Percentiles rank a stretch among this genome's conserved stretches.
phyloP scores from a whole-genome alignment of 2,113 vertebrate genomes.

The Columba janthina region DNA sequence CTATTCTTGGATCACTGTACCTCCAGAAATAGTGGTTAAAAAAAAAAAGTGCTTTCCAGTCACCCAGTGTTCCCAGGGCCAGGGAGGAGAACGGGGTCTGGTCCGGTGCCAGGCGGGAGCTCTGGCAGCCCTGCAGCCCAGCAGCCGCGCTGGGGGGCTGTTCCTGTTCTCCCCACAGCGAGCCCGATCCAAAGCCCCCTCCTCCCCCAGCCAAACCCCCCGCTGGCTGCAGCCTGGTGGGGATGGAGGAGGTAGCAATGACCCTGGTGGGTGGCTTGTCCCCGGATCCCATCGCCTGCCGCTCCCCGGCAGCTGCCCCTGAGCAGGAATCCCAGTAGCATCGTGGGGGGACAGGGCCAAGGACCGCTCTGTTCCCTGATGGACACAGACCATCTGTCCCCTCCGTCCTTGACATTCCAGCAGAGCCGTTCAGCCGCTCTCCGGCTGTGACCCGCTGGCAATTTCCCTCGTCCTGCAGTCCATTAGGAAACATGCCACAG shows the following conservation, averaged over 20 bases:
- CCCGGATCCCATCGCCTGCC: neutral
- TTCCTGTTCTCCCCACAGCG: neutral
- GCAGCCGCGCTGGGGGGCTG: fast-evolving
- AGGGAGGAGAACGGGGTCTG: neutral
- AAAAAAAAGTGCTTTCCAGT: neutral
- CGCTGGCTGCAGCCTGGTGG: neutral
- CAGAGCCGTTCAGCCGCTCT: neutral
- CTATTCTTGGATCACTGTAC: constrained; percentile 46
- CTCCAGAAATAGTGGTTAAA: constrained; percentile 7
- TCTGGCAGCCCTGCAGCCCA: neutral
- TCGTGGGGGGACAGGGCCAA: neutral
- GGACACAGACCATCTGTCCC: constrained; percentile 63
- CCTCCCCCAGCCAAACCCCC: fast-evolving
- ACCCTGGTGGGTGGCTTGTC: fast-evolving
- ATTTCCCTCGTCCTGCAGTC: neutral
- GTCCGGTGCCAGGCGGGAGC: neutral
- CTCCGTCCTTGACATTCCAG: constrained; percentile 58
- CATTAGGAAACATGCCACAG: neutral
- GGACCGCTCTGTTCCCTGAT: neutral
- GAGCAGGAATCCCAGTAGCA: neutral
- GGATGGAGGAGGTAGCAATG: neutral
- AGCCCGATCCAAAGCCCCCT: neutral
- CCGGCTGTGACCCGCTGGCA: neutral
- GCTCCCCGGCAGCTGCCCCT: neutral
- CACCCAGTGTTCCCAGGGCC: neutral